Percentiles rank a stretch among this genome's conserved stretches.
Evolutionary conservation across 2,888 invertebrate species (phyloP).

Genomic region (Drosophila anomalata): DNA sequence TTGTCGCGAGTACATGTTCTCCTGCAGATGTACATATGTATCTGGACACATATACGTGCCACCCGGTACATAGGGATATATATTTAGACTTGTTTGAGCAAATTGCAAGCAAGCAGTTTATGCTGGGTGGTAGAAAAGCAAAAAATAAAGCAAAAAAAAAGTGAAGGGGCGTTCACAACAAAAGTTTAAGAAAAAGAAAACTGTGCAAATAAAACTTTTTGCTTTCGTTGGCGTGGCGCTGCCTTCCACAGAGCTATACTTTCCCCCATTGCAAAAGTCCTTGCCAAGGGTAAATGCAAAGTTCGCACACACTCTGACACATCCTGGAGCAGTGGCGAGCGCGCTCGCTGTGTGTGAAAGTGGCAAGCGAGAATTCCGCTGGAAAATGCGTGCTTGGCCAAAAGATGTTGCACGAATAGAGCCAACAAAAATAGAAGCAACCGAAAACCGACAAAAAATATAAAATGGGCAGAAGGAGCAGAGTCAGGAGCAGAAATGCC

Average conservation of each 20-base stretch:
- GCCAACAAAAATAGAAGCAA: slow-evolving; percentile 43
- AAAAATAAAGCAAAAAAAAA: background rate
- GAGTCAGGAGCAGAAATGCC: slow-evolving; percentile 41
- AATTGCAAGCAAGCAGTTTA: slow-evolving; percentile 78
- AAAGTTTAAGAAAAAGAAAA: slow-evolving; percentile 74
- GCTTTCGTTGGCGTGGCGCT: slow-evolving; percentile 57
- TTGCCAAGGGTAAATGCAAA: slow-evolving; percentile 83
- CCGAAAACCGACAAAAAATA: slow-evolving; percentile 28
- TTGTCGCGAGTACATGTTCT: slow-evolving; percentile 38
- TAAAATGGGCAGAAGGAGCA: slow-evolving; percentile 13
- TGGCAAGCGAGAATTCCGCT: slow-evolving; percentile 35
- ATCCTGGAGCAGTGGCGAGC: slow-evolving; percentile 6
- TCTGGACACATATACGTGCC: slow-evolving; percentile 2
- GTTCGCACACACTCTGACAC: slow-evolving; percentile 58
- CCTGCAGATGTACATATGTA: slow-evolving; percentile 28
- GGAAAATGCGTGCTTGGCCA: slow-evolving; percentile 62
- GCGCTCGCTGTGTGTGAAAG: slow-evolving; percentile 23
- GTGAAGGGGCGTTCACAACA: slow-evolving; percentile 52
- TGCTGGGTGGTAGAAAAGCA: slow-evolving; percentile 18
- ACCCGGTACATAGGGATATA: slow-evolving; percentile 26
- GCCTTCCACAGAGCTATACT: slow-evolving; percentile 25
- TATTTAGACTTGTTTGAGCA: slow-evolving; percentile 63
- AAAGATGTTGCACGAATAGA: slow-evolving; percentile 67
- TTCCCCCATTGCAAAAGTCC: slow-evolving; percentile 70
- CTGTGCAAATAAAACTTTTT: slow-evolving; percentile 80